Evolutionary conservation across 2,113 vertebrate genomes (phyloP).

Genomic region (Megaceryle maxima): DNA sequence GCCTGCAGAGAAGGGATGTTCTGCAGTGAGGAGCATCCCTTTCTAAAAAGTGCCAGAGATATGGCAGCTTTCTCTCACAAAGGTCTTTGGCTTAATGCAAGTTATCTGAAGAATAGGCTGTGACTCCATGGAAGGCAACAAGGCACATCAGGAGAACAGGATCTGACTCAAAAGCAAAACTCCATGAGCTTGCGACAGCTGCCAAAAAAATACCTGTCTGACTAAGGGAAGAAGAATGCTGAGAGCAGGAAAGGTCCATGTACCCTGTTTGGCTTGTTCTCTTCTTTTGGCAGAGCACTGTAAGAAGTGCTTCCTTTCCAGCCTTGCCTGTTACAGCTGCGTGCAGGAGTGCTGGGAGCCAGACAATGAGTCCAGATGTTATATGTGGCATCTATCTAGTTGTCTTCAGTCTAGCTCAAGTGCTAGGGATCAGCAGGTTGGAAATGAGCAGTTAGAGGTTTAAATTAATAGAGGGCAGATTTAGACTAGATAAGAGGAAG

Average conservation of each 20-base stretch:
- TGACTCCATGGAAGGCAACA: neutral
- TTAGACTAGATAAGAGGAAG: neutral
- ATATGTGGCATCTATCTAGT: neutral
- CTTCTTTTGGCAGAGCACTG: neutral
- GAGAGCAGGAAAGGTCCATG: neutral
- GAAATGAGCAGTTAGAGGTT: neutral
- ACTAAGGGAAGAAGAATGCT: conserved; percentile 37
- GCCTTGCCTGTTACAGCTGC: neutral
- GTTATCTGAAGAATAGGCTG: neutral
- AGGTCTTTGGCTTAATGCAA: neutral
- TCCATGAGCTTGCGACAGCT: neutral
- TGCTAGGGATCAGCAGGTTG: neutral
- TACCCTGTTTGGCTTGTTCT: neutral
- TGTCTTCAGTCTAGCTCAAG: neutral
- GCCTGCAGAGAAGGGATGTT: neutral
- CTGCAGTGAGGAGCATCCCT: neutral
- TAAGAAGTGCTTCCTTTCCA: neutral
- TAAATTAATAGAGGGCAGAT: neutral
- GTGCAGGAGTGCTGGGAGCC: rapidly evolving
- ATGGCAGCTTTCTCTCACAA: neutral
- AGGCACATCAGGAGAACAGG: neutral
- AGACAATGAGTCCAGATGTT: neutral
- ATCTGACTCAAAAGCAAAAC: conserved; percentile 46
- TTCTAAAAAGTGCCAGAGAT: conserved; percentile 14
- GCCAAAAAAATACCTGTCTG: conserved; percentile 42